Evolutionary conservation across 2,888 invertebrate species (phyloP).

Genomic region (Crossocerus cetratus): DNA sequence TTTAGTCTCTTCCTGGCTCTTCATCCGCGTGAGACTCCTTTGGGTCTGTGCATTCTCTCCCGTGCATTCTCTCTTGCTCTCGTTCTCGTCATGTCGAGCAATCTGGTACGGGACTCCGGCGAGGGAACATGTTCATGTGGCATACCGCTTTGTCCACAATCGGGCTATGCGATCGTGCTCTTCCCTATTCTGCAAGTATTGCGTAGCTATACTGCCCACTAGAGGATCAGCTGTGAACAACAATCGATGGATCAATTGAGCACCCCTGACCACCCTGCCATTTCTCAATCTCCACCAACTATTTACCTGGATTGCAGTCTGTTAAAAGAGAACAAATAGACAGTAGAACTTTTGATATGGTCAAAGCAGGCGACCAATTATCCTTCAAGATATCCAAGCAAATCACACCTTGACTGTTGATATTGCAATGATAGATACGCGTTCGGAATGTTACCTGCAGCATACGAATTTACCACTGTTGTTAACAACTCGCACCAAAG

Average conservation of each 20-base stretch:
- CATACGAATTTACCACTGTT: constrained; percentile 10
- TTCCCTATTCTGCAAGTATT: constrained; percentile 97
- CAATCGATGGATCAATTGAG: constrained; percentile 8
- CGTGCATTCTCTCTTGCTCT: background rate
- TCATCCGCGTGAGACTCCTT: background rate
- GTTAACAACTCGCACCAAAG: too few species aligned
- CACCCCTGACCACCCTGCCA: background rate
- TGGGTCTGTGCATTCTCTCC: constrained; percentile 1
- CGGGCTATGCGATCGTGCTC: constrained; percentile 99
- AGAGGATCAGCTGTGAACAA: constrained; percentile 91
- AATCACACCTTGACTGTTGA: constrained; percentile 98
- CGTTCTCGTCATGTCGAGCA: constrained; percentile 28
- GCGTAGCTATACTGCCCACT: constrained; percentile 98
- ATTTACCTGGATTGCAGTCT: constrained; percentile 97
- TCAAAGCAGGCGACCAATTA: constrained; percentile 99
- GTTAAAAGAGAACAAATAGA: constrained; percentile 98
- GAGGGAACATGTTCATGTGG: constrained; percentile 83
- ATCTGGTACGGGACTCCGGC: constrained; percentile 20
- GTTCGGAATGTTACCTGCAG: constrained; percentile 92
- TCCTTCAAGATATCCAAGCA: constrained; percentile 98
- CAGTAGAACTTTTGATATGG: constrained; percentile 97
- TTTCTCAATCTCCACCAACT: background rate
- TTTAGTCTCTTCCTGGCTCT: background rate
- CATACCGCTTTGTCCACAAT: constrained; percentile 98
- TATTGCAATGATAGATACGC: constrained; percentile 99